Percentiles rank a stretch among this genome's conserved stretches.
Evolutionary conservation across 2,113 vertebrate species (phyloP).

Genomic region (Corythaixoides concolor): DNA sequence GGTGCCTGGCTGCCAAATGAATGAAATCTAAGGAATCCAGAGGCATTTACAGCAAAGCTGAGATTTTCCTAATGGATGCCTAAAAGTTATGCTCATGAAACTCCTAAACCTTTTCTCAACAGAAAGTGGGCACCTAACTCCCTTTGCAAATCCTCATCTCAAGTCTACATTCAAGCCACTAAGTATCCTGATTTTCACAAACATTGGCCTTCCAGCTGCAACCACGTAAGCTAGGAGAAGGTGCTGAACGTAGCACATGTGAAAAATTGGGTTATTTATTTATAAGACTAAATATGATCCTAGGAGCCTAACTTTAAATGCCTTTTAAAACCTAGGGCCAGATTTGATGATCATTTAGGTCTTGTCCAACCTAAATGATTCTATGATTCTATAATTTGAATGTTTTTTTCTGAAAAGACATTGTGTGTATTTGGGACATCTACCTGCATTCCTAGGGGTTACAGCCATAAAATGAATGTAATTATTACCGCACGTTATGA

Average conservation of each 20-base stretch:
- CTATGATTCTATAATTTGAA: neutral
- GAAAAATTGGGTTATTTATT: neutral
- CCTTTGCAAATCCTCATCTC: neutral
- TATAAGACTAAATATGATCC: neutral
- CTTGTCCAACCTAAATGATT: neutral
- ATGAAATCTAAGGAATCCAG: conserved; percentile 45
- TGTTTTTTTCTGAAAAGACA: neutral
- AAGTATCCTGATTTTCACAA: neutral
- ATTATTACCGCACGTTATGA: neutral
- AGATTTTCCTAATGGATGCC: conserved; percentile 43
- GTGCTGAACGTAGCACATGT: neutral
- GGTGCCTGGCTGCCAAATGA: conserved; percentile 48
- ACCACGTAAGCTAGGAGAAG: neutral
- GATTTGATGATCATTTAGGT: too few relatives aligned
- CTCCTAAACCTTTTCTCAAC: neutral
- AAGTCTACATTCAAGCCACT: neutral
- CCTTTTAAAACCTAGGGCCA: neutral
- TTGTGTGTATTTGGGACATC: neutral
- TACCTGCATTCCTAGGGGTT: neutral
- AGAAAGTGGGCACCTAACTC: neutral
- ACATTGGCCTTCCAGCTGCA: neutral
- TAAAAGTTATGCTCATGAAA: neutral
- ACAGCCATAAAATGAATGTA: neutral
- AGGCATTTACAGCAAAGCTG: conserved; percentile 22
- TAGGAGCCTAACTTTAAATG: neutral